These are phyloP conservation scores for Linepithema humile DNA, from an alignment of 1,140 invertebrate genomes.

Conservation along the genomic window DNA sequence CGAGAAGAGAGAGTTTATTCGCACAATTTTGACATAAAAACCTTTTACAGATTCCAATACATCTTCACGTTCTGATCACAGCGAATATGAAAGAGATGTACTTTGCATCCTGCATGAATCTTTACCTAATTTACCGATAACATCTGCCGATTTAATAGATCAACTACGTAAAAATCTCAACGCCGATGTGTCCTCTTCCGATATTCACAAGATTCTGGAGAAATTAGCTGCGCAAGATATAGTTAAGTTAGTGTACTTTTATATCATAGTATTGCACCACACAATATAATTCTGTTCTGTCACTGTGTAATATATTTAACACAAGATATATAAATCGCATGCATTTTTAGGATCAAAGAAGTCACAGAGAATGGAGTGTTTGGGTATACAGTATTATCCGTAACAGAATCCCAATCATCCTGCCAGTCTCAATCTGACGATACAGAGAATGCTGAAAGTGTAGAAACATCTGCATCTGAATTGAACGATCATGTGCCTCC, in stretches of 20 bases:
- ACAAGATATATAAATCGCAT: conserved; percentile 2
- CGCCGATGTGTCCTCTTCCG: conserved; percentile 86
- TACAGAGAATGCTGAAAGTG: conserved; percentile 71
- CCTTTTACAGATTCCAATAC: conserved; percentile 68
- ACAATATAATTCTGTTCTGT: neutral
- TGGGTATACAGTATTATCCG: conserved; percentile 81
- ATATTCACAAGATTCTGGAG: conserved; percentile 91
- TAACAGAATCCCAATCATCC: conserved; percentile 77
- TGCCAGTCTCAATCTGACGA: conserved; percentile 73
- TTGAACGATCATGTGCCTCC: conserved; percentile 73
- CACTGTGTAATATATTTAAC: neutral
- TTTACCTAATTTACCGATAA: conserved; percentile 91
- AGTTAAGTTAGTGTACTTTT: conserved; percentile 85
- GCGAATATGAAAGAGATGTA: conserved; percentile 83
- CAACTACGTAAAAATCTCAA: conserved; percentile 87
- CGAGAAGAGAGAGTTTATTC: neutral
- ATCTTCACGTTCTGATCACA: conserved; percentile 76
- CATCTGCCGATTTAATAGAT: conserved; percentile 88
- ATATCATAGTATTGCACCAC: neutral
- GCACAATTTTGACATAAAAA: neutral
- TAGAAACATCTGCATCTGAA: conserved; percentile 75
- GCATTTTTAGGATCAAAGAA: conserved; percentile 79
- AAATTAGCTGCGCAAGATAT: conserved; percentile 95
- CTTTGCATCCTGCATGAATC: conserved; percentile 91
- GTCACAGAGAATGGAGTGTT: conserved; percentile 82